Evolutionary conservation across 2,888 invertebrate species (phyloP), one percentile per base, ranked within the genome.

Genomic region (Sinohyriopsis cumingii): DNA sequence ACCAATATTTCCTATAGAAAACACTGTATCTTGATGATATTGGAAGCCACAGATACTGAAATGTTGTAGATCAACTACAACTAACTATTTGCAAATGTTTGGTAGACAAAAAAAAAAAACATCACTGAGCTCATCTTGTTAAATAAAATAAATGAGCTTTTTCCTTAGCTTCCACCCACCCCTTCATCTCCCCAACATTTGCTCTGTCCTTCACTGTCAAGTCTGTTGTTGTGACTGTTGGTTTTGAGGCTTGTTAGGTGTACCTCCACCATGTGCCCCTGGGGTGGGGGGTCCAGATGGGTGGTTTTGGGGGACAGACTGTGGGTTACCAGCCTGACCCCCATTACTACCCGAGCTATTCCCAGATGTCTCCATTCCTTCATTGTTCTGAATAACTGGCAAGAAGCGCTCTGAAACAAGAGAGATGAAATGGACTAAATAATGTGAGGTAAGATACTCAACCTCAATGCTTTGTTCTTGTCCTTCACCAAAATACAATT

Each of bases 351-450:
- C 78, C 75, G 78, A 76, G 71, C 75, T 72, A 65, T 75, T 79
- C 33, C 71, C 75, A 24, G 79, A 73, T 56, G 73, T 69, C 66
- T 82, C 83, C 76, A 82, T 78, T 45, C 79, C 81, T 54, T 83
- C 84, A 68, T 73, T 77, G 63, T 73, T 78, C 61, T 82, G 84
- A 63, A 82, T 71, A 65, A 78, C 82, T 63, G 81, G 81, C 69
- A 82, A 84, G 69, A 82, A 79, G 45, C 84, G 77, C 75, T 84
- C 84, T 84, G 77, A 60, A 80, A 82, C 25, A 59, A 67, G 55
- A 64, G 22, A 64, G 62, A 64, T 25, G 24, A 45, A 19, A n/a
- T 55, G 54, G 25, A 53, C 24, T 18, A 22, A 56, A 15, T n/a
- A 55, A 25, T 20, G 24, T 20, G n/a, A 67, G 53, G 54, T n/a